These are phyloP conservation scores for Dascillus cervinus DNA, from an alignment of 2,888 invertebrate genomes.

Conservation along the genomic window DNA sequence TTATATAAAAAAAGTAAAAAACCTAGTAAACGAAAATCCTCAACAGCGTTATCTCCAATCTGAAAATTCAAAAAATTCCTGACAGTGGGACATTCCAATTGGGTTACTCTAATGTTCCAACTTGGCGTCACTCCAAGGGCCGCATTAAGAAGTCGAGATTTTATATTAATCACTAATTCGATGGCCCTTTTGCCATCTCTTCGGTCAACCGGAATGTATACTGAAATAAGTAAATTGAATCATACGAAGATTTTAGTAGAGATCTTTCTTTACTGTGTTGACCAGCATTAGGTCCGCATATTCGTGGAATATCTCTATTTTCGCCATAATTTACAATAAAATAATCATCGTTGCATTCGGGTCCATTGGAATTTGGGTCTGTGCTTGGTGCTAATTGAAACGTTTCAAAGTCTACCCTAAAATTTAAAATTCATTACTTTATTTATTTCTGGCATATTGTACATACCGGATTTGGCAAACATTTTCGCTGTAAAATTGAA, in stretches of 20 bases:
- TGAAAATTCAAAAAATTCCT: no score
- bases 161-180: constrained; percentile 21
- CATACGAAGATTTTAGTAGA: constrained; percentile 26
- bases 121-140: constrained; percentile 8
- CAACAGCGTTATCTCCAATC: background rate
- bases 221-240: constrained; percentile 28
- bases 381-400: constrained; percentile 46
- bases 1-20: background rate
- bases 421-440: constrained; percentile 9
- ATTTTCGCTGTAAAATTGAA: constrained; percentile 51
- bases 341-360: constrained; percentile 45
- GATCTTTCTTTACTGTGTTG: constrained; percentile 48
- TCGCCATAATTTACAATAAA: constrained; percentile 44
- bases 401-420: constrained; percentile 49
- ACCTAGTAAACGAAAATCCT: background rate
- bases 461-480: constrained; percentile 50
- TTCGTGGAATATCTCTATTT: constrained; percentile 45
- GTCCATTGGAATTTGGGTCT: constrained; percentile 37
- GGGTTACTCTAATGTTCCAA: constrained; percentile 52
- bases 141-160: background rate
- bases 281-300: constrained; percentile 54
- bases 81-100: constrained; percentile 37
- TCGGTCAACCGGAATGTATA: constrained; percentile 39
- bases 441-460: no score
- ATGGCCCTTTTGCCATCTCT: constrained; percentile 20